Base-by-base conservation (phyloP, 2,113 vertebrate species). In the Megalops atlanticus region DNA sequence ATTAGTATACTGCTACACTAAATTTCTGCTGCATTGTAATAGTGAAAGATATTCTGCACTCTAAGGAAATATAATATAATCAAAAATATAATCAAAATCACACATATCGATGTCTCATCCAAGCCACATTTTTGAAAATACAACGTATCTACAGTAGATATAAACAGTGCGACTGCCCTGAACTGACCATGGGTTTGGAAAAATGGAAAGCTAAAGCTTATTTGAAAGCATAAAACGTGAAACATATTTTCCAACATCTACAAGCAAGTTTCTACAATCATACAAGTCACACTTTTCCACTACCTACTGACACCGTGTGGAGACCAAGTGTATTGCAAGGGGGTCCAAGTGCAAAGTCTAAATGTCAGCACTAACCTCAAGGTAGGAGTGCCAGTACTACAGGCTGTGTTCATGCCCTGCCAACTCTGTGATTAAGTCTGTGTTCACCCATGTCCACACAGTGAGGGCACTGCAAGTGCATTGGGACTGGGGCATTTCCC, bases 201-300 rank as follows among this genome's bases (percentile, higher is more conserved):
- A 77, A 8, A 43, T 36, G 16, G 40, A 31, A 77, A 40, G 38
- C 36, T 77, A 38, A 24, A 35, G 27, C 49, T 79, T 85, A 80
- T 82, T 71, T 87, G 80, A 78, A 12, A 40, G 31, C 72, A 36
- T 70, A 18, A 80, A 86, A 83, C 86, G 86, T 89, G 89, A 90
- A 85, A 36, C 87, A 87, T 58, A 81, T 89, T 92, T 91, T 91
- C 92, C 88, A 90, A 76, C 80, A 76, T 73, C 0, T 78, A 78
- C 8, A 76, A 71, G 76, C 2, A 72, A 72, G 81, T 85, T 82
- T 85, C 68, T 35, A 40, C 58, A 45, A 72, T 72, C 38, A 39
- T 27, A 6, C 15, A 73, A 36, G 38, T 74, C 36, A 52, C 68
- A 41, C 52, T 71, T 38, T 49, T 40, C 64, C 70, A 76, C 12